Base-by-base conservation (phyloP, 2,888 invertebrate genomes). In the Onchidella celtica region DNA sequence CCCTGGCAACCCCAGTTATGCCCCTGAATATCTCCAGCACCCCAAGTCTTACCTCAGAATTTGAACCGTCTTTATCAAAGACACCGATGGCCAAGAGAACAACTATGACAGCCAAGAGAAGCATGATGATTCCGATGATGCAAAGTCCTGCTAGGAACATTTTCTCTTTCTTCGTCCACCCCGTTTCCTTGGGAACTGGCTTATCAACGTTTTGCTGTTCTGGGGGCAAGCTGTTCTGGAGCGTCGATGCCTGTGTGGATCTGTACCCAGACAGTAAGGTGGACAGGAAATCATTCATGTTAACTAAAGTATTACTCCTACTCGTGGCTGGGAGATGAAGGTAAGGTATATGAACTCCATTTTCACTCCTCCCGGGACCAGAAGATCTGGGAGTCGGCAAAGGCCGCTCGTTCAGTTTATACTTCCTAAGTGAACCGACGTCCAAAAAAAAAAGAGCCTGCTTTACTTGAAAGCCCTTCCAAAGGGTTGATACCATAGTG, bases 131-230 rank as follows among this genome's bases (percentile, higher is more conserved):
- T 14, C 32, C 63, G 1, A 65, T 36, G 40, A 21, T 36, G 36
- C 34, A 29, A n/a, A 75, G 29, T 17, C 24, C 63, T 17, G 40
- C 63, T 34, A 75, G 47, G 17, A 75, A 3, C 75, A 75, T 75
- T 65, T 63, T 75, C 24, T 75, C 75, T 27, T 63, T 61, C 75
- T 27, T 61, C 9, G 75, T 75, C 75, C 75, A 75, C n/a, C 57
- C 75, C 29, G 40, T 32, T n/a, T 47, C n/a, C 4, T 40, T 21
- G 11, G 55, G 29, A 24, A 11, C 14, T 11, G 55, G 11, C 27
- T 11, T 47, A n/a, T n/a, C n/a, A 11, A 11, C n/a, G 14, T n/a
- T 27, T 6, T 1, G 14, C 3, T 34, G 11, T 1, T 27, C 36
- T 36, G 9, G 4, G 11, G 40, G 32, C 55, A 14, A 27, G 29